Base-by-base conservation (phyloP, 2,888 invertebrate genomes). In the Lycocerus yunnanus region DNA sequence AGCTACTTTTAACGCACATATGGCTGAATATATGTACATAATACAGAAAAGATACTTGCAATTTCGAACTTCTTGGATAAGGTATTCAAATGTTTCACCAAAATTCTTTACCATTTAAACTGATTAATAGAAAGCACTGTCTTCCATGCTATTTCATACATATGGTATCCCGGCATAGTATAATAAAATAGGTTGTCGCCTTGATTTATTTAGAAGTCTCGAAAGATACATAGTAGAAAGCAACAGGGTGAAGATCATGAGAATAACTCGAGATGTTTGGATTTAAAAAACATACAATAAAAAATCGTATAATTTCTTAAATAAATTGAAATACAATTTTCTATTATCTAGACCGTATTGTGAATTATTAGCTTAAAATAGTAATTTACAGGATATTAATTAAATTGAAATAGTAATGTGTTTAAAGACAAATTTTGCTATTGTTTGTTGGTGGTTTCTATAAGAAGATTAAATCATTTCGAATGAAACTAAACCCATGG, bases 181-280 rank as follows among this genome's bases (percentile, higher is more conserved):
- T 71, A 24, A 24, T 24, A 74, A 77, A 77, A 77, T 75, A 75
- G 72, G 71, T 73, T 75, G 75, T 73, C 75, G 75, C 75, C 68
- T 69, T 77, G 77, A 77, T 77, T 77, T 77, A 77, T 77, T 75
- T 75, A 68, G 71, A 70, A 75, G 73, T 73, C 66, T 66, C 66
- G 69, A 68, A 75, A 77, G 75, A 75, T 75, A 65, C 77, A 77
- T 77, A 71, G 75, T 65, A 43, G 59, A 69, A 71, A 77, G 77
- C 75, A 77, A 77, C 77, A 77, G 77, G 77, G 77, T 71, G 73
- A 72, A 59, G 67, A 67, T 72, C 68, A 71, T 43, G 68, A 72
- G 60, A 67, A 20, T 72, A 72, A 66, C 43, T 16, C 20, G 13
- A 63, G 18, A 63, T 18, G 61, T 21, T 24, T 67, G n/a, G 43